Evolutionary conservation across 2,797 vertebrate genomes (phyloP), one percentile per base, ranked within the genome.

Genomic region (Tokudaia muenninki): DNA sequence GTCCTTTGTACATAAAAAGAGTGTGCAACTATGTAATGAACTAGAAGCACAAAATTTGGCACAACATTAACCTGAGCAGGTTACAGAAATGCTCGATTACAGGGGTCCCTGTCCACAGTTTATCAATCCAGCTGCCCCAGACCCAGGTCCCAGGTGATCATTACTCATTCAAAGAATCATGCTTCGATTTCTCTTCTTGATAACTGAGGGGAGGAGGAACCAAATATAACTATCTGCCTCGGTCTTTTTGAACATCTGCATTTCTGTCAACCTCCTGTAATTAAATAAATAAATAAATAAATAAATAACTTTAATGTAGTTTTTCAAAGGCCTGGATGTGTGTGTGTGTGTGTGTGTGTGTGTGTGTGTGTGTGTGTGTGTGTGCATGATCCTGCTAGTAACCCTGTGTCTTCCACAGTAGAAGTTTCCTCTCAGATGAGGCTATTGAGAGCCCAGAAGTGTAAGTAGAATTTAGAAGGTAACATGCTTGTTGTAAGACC

Each of bases 371-470:
- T 29, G 63, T 65, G 63, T 65, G 67, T 19, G 12, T 67, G 31
- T 17, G 34, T 4, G 11, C 1, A 31, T 2, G 24, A 44, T 44
- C 61, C 47, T 52, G 88, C 34, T 19, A 63, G 87, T 10, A 83
- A 57, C 24, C 70, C 52, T 44, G 14, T 34, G 14, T 65, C 24
- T 80, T 80, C 21, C 22, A 6, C 21, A 31, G 50, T 5, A 37
- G 12, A 90, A 70, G 79, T 52, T 92, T 81, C 55, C 55, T 80
- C 94, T 92, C 87, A 82, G 81, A 50, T 8, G 47, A 97, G 50
- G n/a, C 61, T 57, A 91, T 17, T 2, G 77, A 94, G 29, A 29
- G 4, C 82, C 52, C 44, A 37, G 78, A 50, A 26, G 12, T 34
- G 82, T 59, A 79, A 67, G 31, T 75, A 13, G 29, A 21, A 72